These are phyloP conservation scores for Pharmacophagus antenor DNA, from an alignment of 2,888 invertebrate species.

Conservation along the genomic window DNA sequence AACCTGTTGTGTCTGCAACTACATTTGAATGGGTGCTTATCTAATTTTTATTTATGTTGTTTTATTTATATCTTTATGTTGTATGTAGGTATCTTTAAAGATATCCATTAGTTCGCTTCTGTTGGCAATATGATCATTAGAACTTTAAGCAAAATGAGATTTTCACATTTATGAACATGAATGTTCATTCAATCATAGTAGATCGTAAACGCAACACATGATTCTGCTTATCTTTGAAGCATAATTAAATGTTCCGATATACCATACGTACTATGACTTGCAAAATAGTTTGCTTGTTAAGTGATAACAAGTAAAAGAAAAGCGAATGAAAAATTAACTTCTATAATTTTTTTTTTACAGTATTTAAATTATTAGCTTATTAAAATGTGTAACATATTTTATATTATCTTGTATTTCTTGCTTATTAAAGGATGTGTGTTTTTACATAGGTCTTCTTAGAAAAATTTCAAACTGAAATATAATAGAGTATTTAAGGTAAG, in stretches of 20 bases:
- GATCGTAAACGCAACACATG: slow-evolving; percentile 11
- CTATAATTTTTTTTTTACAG: no score
- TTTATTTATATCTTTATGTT: neutral
- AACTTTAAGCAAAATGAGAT: neutral
- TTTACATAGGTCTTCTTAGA: slow-evolving; percentile 44
- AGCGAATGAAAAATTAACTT: no score
- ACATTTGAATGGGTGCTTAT: no score
- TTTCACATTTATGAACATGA: neutral
- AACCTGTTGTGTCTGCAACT: no score
- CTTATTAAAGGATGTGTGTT: neutral
- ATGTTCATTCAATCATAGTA: no score
- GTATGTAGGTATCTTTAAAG: neutral
- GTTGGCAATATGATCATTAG: neutral
- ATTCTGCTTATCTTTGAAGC: slow-evolving; percentile 20
- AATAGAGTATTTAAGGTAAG: slow-evolving; percentile 62
- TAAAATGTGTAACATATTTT: neutral
- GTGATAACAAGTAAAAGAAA: no score
- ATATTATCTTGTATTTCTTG: neutral
- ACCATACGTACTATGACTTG: slow-evolving; percentile 6
- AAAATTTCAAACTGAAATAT: slow-evolving; percentile 51
- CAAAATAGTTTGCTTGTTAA: neutral
- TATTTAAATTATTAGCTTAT: no score
- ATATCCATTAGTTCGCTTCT: neutral
- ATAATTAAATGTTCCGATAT: slow-evolving; percentile 8
- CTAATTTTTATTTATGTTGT: no score